Percentiles rank a stretch among this genome's conserved stretches.
Evolutionary conservation across 92 coral and sea anemone genomes (phyloP).

Genomic region (Parazoanthus atlanticus): DNA sequence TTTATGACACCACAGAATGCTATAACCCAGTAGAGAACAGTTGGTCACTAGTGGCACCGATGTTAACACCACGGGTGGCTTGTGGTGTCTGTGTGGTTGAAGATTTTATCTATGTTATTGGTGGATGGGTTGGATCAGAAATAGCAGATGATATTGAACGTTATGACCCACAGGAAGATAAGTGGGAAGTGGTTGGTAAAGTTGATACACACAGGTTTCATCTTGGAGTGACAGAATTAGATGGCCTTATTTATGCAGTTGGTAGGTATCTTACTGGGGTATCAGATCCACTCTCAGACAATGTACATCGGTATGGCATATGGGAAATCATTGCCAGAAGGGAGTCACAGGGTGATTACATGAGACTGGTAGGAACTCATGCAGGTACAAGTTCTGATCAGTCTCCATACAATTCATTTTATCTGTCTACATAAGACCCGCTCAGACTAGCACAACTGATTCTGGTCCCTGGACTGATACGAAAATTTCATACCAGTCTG

Average conservation of each 20-base stretch:
- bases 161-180: constrained; percentile 82
- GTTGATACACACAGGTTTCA: constrained; percentile 84
- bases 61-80: constrained; percentile 87
- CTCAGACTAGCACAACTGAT: no score
- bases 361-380: no score
- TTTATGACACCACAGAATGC: constrained; percentile 93
- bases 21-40: constrained; percentile 77
- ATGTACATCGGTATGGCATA: no score
- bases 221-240: constrained; percentile 84
- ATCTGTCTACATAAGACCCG: no score
- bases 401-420: no score
- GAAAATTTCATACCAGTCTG: no score
- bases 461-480: no score
- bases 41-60: constrained; percentile 83
- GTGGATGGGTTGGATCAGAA: constrained; percentile 99
- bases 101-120: constrained; percentile 89
- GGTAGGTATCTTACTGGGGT: constrained; percentile 55
- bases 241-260: constrained; percentile 82
- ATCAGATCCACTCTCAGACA: no score
- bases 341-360: no score
- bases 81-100: constrained; percentile 88
- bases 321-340: no score
- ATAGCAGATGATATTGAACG: constrained; percentile 86
- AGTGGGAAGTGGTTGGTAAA: constrained; percentile 83
- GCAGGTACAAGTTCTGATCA: no score